Evolutionary conservation across 2,888 invertebrate species (phyloP), one percentile per base, ranked within the genome.

Genomic region (Tinea pellionella): DNA sequence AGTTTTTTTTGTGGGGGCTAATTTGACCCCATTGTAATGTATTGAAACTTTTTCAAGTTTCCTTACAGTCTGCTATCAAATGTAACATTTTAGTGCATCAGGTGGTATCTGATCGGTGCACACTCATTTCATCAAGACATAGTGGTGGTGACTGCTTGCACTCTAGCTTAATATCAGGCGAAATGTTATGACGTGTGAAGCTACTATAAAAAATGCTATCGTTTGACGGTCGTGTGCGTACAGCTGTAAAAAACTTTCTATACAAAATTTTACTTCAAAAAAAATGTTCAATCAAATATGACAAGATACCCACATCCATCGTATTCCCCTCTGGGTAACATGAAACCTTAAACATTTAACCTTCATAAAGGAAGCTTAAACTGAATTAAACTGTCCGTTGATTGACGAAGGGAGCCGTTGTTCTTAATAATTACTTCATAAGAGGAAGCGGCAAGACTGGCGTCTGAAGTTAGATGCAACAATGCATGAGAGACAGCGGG

Each of bases 371-470:
- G 80, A 80, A 76, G 75, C 75, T 77, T 68, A 72, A 81, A 82
- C 80, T 75, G 77, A 78, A 78, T 82, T 80, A 74, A 82, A 80
- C 74, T 78, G 78, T 63, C 74, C 75, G 77, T 77, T 80, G 75
- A 84, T 80, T 84, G 81, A 78, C 79, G 77, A 80, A 80, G 77
- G 78, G 81, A 72, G 66, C 73, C 76, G 73, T 81, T 84, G 81
- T 82, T 71, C 74, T 68, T 68, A 68, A 72, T 80, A 82, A 85
- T 85, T 80, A 81, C 68, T 69, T 16, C 70, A 67, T 71, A 66
- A 64, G 66, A 79, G 78, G 83, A 84, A 79, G 76, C 68, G 65
- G 78, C 75, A 80, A 82, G 75, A 73, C 67, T 72, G 72, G 2
- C 68, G 65, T n/a, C 11, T 18, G 8, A 24, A 9, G 53, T 37